Evolutionary conservation across 2,113 vertebrate species (phyloP).

Genomic region (Xiphophorus hellerii): DNA sequence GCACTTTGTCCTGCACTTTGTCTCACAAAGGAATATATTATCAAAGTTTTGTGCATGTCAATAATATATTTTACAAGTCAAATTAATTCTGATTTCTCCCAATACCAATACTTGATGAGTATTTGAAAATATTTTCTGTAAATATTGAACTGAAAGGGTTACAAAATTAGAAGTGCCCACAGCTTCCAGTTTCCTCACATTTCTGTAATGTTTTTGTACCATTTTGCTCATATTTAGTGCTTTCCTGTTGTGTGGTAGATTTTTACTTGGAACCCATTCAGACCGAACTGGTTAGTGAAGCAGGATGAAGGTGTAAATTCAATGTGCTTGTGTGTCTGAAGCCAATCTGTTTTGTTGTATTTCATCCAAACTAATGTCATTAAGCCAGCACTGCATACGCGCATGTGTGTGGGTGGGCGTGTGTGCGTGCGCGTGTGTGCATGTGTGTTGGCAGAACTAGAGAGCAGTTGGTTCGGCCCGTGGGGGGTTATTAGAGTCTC

Average conservation of each 20-base stretch:
- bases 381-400: conserved; percentile 67
- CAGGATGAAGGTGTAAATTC: conserved; percentile 48
- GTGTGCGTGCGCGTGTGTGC: conserved; percentile 24
- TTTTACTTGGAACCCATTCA: conserved; percentile 48
- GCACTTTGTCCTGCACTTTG: no score
- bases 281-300: conserved; percentile 44
- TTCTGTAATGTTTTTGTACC: conserved; percentile 2
- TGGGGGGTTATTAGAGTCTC: conserved; percentile 76
- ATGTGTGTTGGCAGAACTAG: conserved; percentile 66
- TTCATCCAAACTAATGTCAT: conserved; percentile 81
- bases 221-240: conserved; percentile 7
- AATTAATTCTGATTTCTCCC: neutral
- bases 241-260: conserved; percentile 15
- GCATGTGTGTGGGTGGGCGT: no score
- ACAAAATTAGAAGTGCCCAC: neutral
- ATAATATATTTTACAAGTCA: neutral
- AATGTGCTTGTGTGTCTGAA: conserved; percentile 38
- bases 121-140: neutral
- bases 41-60: neutral
- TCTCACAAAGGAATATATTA: no score
- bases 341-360: conserved; percentile 75
- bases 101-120: neutral
- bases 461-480: conserved; percentile 71
- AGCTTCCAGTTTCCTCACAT: conserved; percentile 4
- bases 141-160: neutral